phyloP scores from a whole-genome alignment of 2,113 vertebrate species.

The Steatornis caripensis region DNA sequence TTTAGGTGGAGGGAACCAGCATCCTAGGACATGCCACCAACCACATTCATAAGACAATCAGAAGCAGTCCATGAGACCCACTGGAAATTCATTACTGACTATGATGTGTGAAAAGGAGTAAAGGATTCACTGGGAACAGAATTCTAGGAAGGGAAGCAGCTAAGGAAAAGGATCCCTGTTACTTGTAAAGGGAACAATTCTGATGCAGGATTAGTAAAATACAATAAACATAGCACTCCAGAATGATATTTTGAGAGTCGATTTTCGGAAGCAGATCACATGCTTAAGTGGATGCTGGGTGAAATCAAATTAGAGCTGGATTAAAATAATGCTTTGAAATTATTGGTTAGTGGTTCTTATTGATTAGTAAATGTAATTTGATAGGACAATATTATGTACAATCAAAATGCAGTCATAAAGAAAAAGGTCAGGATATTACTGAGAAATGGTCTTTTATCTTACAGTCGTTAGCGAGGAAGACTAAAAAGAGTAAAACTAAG shows the following conservation, averaged over 20 bases:
- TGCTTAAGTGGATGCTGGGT: background rate
- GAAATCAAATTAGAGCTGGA: background rate
- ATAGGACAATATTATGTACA: background rate
- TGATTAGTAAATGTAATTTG: conserved; percentile 28
- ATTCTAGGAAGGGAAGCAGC: background rate
- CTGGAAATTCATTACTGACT: background rate
- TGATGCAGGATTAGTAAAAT: background rate
- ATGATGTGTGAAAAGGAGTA: background rate
- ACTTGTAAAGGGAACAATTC: background rate
- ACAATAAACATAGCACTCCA: background rate
- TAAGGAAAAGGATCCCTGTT: background rate
- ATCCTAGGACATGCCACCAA: background rate
- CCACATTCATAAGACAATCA: background rate
- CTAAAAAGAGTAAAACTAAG: background rate
- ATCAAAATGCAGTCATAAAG: conserved; percentile 12
- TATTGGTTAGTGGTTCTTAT: background rate
- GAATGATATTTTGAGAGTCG: background rate
- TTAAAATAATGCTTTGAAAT: conserved; percentile 8
- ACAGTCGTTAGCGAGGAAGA: background rate
- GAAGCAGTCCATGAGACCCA: background rate
- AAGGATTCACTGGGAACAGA: background rate
- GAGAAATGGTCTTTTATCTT: background rate
- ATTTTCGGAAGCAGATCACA: background rate
- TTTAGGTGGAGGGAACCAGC: background rate
- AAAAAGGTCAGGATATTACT: background rate